Evolutionary conservation across 2,113 vertebrate genomes (phyloP).

Genomic region (Eulacestoma nigropectus): DNA sequence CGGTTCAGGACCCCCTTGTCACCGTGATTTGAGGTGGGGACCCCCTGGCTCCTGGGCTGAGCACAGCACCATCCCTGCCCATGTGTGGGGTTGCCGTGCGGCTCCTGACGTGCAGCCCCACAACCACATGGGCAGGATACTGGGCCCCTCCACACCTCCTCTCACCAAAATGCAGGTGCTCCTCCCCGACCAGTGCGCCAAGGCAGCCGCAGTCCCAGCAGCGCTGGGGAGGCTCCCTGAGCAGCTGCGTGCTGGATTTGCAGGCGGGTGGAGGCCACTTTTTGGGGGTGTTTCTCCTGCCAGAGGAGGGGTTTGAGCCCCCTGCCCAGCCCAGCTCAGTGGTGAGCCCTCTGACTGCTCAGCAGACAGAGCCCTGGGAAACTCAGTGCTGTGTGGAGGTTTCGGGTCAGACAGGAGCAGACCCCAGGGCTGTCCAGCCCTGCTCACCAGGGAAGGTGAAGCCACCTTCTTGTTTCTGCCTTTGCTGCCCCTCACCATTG

Average conservation of each 20-base stretch:
- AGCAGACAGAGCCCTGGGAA: not conserved
- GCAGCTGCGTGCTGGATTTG: not conserved
- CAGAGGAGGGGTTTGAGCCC: not conserved
- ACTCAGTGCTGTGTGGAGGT: not conserved
- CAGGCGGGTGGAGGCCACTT: not conserved
- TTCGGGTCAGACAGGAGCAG: rapidly evolving
- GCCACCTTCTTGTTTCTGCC: not conserved
- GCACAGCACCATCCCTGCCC: rapidly evolving
- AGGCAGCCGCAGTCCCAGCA: not conserved
- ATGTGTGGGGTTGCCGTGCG: rapidly evolving
- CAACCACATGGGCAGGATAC: rapidly evolving
- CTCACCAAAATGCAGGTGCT: not conserved
- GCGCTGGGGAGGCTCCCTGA: not conserved
- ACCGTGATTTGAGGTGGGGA: not conserved
- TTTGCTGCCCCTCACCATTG: not conserved
- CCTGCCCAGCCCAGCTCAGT: not conserved
- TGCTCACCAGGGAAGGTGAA: not conserved
- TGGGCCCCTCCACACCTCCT: not conserved
- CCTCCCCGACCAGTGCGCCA: not conserved
- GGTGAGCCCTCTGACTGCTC: not conserved
- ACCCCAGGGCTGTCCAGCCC: not conserved
- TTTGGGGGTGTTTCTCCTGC: not conserved
- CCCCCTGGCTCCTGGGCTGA: not conserved
- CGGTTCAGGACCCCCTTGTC: rapidly evolving
- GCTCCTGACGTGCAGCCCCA: rapidly evolving